These are phyloP conservation scores for Bilobella aurantiaca DNA, from an alignment of 1,140 invertebrate genomes.

Conservation along the genomic window DNA sequence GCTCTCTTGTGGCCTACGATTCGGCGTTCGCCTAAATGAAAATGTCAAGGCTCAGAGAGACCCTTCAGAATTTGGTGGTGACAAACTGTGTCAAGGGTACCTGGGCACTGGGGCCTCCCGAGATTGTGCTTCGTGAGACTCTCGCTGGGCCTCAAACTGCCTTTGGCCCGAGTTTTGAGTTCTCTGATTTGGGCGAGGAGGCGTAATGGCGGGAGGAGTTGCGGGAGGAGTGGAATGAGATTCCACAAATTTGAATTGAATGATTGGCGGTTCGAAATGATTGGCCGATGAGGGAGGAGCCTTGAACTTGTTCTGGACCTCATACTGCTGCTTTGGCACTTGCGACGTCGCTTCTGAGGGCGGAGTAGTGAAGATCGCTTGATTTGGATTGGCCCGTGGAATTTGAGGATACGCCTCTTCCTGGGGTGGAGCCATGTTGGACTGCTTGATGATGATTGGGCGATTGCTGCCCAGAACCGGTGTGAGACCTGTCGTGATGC, in stretches of 20 bases:
- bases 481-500: background rate
- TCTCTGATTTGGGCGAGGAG: background rate
- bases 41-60: too few species aligned
- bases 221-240: background rate
- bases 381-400: background rate
- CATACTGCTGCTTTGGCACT: background rate
- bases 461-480: background rate
- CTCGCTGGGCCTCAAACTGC: background rate
- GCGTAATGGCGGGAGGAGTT: background rate
- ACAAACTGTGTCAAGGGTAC: background rate
- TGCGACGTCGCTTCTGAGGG: background rate
- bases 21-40: constrained; percentile 17
- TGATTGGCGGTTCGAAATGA: background rate
- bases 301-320: background rate
- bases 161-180: background rate
- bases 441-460: constrained; percentile 29
- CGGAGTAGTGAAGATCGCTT: background rate
- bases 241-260: background rate
- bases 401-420: constrained; percentile 9
- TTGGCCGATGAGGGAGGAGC: background rate
- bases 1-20: constrained; percentile 11
- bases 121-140: background rate
- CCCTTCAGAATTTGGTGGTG: background rate
- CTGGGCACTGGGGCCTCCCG: constrained; percentile 6
- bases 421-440: constrained; percentile 15